Conservation (phyloP, 1,140 invertebrate species). For the Plectrocnemia conspersa region DNA sequence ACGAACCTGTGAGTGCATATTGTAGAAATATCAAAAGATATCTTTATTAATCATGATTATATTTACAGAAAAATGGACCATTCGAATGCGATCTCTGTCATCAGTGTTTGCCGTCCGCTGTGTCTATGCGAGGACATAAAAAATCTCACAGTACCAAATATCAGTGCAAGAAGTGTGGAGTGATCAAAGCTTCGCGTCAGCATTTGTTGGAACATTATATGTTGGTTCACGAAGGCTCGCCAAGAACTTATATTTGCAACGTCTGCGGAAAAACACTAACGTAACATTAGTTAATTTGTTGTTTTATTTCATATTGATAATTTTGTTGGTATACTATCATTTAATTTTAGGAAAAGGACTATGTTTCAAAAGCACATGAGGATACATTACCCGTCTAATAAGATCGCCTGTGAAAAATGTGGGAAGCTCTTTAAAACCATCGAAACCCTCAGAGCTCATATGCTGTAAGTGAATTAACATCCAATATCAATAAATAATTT, state of each 20-base stretch:
- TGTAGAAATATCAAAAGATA: not conserved
- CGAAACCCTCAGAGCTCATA: conserved; percentile 43
- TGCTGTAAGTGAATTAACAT: conserved; percentile 40
- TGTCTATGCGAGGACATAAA: conserved; percentile 45
- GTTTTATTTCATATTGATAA: not conserved
- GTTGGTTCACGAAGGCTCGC: conserved; percentile 38
- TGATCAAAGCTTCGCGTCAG: conserved; percentile 41
- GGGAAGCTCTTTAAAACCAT: conserved; percentile 44
- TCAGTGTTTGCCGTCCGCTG: conserved; percentile 42
- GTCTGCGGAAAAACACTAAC: conserved; percentile 38
- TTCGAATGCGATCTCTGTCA: conserved; percentile 42
- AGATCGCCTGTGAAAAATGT: conserved; percentile 42
- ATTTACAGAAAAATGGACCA: conserved; percentile 40
- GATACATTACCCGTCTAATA: conserved; percentile 37
- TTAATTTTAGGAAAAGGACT: conserved; percentile 42
- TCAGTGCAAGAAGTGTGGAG: conserved; percentile 44
- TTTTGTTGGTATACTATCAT: not conserved
- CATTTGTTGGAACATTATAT: conserved; percentile 45
- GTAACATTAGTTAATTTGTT: conserved; percentile 14
- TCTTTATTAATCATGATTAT: conserved; percentile 17
- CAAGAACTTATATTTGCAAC: conserved; percentile 40
- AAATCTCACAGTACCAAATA: conserved; percentile 49
- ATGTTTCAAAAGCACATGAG: conserved; percentile 46
- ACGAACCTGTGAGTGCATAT: conserved; percentile 37
- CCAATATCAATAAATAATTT: not conserved